A percentile compares a stretch with the other conserved stretches of the same genome.
phyloP scores from a whole-genome alignment of 2,888 invertebrate genomes.

The Leucophenga montana region DNA sequence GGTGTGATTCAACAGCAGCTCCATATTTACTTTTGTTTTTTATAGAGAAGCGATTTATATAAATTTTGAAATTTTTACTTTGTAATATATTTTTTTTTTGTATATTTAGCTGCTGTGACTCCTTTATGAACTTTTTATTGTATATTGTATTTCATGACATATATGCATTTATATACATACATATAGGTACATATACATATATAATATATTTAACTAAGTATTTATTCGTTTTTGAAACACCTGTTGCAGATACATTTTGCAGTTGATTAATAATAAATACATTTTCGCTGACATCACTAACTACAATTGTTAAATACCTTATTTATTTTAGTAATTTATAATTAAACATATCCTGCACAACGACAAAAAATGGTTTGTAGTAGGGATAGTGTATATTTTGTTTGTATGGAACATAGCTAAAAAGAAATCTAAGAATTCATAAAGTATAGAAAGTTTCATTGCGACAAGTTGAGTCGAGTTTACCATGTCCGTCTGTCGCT shows the following conservation, averaged over 20 bases:
- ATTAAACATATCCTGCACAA: constrained; percentile 24
- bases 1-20: too few relatives aligned
- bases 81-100: constrained; percentile 26
- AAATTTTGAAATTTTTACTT: constrained; percentile 12
- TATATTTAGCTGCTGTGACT: constrained; percentile 14
- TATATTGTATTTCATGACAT: constrained; percentile 32
- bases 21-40: too few relatives aligned
- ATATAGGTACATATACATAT: constrained; percentile 29
- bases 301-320: constrained; percentile 11
- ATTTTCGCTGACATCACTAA: constrained; percentile 10
- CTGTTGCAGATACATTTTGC: constrained; percentile 36
- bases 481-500: too few relatives aligned
- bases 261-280: constrained; percentile 1
- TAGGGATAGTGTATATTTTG: too few relatives aligned
- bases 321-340: neutral
- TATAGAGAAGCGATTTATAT: constrained; percentile 6
- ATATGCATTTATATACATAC: constrained; percentile 25
- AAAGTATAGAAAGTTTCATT: too few relatives aligned
- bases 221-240: constrained; percentile 59
- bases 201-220: constrained; percentile 23
- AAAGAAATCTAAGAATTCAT: too few relatives aligned
- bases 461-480: too few relatives aligned
- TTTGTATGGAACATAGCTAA: too few relatives aligned
- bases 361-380: too few relatives aligned
- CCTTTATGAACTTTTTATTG: constrained; percentile 32